Conservation (phyloP, 2,113 vertebrate species). For the Crypturellus undulatus region DNA sequence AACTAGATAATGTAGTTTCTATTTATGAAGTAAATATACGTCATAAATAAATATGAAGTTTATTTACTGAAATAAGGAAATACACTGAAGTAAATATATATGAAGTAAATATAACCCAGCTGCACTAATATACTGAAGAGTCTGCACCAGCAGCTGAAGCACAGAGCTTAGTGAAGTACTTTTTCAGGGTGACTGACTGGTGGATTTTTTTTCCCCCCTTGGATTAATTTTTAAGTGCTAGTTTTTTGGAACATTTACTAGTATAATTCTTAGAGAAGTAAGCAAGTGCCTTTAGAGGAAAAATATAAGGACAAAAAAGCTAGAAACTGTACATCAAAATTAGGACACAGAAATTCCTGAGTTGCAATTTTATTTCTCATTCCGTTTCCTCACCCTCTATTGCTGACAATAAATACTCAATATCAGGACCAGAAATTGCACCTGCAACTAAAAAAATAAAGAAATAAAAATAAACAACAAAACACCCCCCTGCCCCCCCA, state of each 20-base stretch:
- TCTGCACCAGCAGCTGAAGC: not conserved
- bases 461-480: no score
- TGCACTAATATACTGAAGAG: not conserved
- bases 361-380: not conserved
- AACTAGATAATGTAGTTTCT: not conserved
- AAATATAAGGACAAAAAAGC: not conserved
- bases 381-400: not conserved
- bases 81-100: not conserved
- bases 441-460: not conserved
- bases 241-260: not conserved
- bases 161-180: not conserved
- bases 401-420: not conserved
- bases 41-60: not conserved
- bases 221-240: not conserved
- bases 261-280: not conserved
- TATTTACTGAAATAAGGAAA: no score
- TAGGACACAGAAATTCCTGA: not conserved
- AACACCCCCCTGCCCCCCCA: no score
- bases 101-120: fast-evolving
- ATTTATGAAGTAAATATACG: not conserved
- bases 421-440: not conserved
- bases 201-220: not conserved
- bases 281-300: not conserved
- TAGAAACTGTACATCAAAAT: not conserved
- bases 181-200: not conserved